Evolutionary conservation across 92 coral and sea anemone genomes (phyloP).

Genomic region (Isaurus tuberculatus): DNA sequence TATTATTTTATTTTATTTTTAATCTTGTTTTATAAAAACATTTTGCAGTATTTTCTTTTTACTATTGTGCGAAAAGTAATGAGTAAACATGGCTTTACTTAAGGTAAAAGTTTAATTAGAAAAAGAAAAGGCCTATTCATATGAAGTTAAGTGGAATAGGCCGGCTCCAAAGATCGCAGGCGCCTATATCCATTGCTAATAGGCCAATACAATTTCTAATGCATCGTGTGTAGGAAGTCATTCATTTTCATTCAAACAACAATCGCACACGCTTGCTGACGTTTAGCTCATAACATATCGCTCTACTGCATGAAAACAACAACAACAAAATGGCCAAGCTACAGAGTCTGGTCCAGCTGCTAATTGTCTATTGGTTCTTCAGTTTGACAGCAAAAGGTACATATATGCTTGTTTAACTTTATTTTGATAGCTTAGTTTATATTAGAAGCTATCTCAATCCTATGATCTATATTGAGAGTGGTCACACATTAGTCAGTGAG

Average conservation of each 20-base stretch:
- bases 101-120: not conserved
- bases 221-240: not conserved
- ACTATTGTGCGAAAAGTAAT: no score
- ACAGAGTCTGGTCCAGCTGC: not conserved
- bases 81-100: no score
- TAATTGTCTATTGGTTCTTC: not conserved
- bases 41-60: no score
- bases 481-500: no score
- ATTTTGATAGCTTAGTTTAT: not conserved
- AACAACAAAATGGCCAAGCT: not conserved
- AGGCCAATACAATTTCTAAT: not conserved
- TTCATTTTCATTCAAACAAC: conserved; percentile 10
- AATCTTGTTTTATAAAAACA: no score
- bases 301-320: not conserved
- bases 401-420: not conserved
- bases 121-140: not conserved
- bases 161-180: not conserved
- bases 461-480: no score
- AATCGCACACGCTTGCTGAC: not conserved
- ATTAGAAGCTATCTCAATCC: no score
- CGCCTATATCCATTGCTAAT: not conserved
- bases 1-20: no score
- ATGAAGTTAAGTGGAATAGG: not conserved
- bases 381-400: conserved; percentile 4
- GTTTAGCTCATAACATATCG: not conserved